These are phyloP conservation scores for Myotis findleyi DNA, from an alignment of 2,797 vertebrate species.

Conservation along the genomic window DNA sequence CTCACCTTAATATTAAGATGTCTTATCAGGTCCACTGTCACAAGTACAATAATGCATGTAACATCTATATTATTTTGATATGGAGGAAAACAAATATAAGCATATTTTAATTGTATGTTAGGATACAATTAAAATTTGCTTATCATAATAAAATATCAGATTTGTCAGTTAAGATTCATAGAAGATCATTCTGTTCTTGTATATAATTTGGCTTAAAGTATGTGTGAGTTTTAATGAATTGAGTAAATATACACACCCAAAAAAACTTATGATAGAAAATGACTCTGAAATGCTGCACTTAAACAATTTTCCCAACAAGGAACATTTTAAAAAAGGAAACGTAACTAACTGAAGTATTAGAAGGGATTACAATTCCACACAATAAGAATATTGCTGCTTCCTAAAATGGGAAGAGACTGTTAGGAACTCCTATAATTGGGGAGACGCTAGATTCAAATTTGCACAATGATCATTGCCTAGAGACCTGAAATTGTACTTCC, in stretches of 20 bases:
- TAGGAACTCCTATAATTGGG: neutral
- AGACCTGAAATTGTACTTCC: neutral
- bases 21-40: neutral
- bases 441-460: neutral
- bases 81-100: constrained; percentile 27
- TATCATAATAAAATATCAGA: neutral
- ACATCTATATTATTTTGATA: neutral
- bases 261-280: neutral
- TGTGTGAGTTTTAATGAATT: neutral
- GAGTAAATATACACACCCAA: neutral
- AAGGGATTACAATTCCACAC: neutral
- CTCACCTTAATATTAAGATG: neutral
- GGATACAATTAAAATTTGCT: neutral
- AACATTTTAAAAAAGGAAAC: neutral
- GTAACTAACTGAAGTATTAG: neutral
- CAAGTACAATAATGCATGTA: neutral
- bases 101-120: neutral
- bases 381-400: neutral
- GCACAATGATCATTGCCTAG: neutral
- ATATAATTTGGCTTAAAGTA: constrained; percentile 11
- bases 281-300: neutral
- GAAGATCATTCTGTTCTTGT: neutral
- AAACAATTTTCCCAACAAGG: neutral
- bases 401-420: neutral
- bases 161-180: neutral